Conservation (phyloP, 2,113 vertebrate species). For the Eulemur macaco region DNA sequence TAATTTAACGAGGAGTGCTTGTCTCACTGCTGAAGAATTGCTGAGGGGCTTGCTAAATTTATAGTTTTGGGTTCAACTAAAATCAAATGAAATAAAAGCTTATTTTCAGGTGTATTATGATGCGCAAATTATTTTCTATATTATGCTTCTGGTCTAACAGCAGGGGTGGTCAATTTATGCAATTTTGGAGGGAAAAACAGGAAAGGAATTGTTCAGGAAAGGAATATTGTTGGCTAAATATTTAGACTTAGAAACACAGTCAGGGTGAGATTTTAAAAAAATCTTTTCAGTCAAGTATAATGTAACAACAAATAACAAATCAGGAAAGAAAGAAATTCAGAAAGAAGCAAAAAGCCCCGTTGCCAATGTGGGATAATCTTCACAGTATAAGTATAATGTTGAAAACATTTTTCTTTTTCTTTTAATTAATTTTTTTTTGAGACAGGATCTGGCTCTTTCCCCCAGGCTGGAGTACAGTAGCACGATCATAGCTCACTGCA, state of each 20-base stretch:
- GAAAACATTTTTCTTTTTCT: background rate
- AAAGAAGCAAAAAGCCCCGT: background rate
- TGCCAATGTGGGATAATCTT: background rate
- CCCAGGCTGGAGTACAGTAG: too few relatives aligned
- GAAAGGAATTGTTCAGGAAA: background rate
- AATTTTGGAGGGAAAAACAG: background rate
- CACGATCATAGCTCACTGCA: too few relatives aligned
- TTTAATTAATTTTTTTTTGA: too few relatives aligned
- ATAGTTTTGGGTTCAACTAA: slow-evolving; percentile 3
- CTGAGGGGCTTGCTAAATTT: background rate
- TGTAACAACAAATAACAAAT: background rate
- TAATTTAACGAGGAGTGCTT: background rate
- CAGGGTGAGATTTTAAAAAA: background rate
- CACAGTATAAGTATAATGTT: background rate
- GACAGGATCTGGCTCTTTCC: too few relatives aligned
- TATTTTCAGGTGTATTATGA: slow-evolving; percentile 39
- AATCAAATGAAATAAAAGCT: slow-evolving; percentile 3
- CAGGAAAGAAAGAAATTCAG: background rate
- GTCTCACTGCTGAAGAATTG: background rate
- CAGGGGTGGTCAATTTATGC: background rate
- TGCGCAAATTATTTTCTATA: background rate
- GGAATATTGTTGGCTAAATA: background rate
- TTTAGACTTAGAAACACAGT: background rate
- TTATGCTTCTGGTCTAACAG: background rate
- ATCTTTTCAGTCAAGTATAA: background rate